A percentile compares a stretch with the other conserved stretches of the same genome.
Evolutionary conservation across 2,113 vertebrate genomes (phyloP).

Genomic region (Falcunculus frontatus): DNA sequence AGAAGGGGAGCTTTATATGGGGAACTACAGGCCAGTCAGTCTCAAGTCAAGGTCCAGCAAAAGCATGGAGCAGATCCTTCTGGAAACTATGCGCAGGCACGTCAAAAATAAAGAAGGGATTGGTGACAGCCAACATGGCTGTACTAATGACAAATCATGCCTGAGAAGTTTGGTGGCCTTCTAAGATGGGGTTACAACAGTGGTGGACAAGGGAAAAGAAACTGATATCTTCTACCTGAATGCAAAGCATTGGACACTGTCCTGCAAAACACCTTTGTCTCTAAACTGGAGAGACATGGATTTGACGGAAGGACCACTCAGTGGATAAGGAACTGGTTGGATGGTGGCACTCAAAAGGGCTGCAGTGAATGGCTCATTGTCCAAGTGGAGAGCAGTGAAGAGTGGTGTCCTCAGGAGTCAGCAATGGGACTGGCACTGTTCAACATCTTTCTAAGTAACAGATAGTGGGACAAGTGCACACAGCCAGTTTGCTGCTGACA

Average conservation of each 20-base stretch:
- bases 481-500: not conserved
- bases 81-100: not conserved
- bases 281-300: not conserved
- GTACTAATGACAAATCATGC: not conserved
- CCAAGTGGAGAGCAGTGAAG: accelerated
- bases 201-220: not conserved
- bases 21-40: not conserved
- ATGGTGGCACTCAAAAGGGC: not conserved
- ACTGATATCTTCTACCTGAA: not conserved
- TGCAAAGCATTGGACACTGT: not conserved
- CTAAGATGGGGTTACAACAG: not conserved
- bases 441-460: not conserved
- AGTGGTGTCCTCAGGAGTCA: not conserved
- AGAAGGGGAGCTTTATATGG: not conserved
- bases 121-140: not conserved
- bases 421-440: not conserved
- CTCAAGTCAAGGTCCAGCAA: not conserved
- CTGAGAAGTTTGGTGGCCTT: not conserved
- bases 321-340: not conserved
- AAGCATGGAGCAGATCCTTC: not conserved
- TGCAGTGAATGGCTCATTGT: not conserved
- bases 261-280: not conserved
- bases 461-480: not conserved
- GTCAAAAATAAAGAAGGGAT: not conserved
- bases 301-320: not conserved